Evolutionary conservation across 2,797 vertebrate genomes (phyloP).

Genomic region (Streptopelia turtur): DNA sequence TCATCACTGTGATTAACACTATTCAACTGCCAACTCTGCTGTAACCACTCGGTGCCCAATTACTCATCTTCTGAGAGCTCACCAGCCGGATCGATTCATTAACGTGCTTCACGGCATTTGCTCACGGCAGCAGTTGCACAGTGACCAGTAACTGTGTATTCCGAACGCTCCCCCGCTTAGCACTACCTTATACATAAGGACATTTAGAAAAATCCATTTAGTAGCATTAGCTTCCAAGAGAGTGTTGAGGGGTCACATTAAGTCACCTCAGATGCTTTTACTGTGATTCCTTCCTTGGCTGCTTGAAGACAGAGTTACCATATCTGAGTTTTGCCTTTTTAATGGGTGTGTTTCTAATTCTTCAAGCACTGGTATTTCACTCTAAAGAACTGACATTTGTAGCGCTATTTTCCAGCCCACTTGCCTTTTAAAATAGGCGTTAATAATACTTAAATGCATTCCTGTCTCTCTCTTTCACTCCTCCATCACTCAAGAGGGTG

Average conservation of each 20-base stretch:
- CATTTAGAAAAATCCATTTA: not conserved
- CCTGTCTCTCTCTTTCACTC: constrained; percentile 46
- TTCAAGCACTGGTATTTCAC: not conserved
- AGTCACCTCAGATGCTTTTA: not conserved
- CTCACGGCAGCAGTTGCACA: not conserved
- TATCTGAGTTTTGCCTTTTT: constrained; percentile 5
- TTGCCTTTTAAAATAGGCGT: constrained; percentile 76
- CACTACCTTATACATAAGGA: not conserved
- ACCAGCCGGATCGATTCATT: not conserved
- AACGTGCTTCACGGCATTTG: not conserved
- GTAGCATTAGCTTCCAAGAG: not conserved
- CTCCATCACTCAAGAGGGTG: constrained; percentile 59
- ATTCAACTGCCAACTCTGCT: constrained; percentile 45
- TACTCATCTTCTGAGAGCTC: constrained; percentile 34
- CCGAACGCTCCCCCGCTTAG: not conserved
- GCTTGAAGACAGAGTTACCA: not conserved
- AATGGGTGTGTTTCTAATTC: constrained; percentile 20
- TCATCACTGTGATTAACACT: constrained; percentile 51
- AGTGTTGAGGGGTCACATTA: not conserved
- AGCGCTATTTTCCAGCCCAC: constrained; percentile 68
- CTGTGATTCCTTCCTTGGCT: not conserved
- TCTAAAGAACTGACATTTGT: constrained; percentile 50
- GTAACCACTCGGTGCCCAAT: constrained; percentile 2
- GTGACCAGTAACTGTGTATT: not conserved
- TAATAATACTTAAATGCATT: constrained; percentile 75